Conservation (phyloP, 1,140 invertebrate species). For the Pissodes strobi region DNA sequence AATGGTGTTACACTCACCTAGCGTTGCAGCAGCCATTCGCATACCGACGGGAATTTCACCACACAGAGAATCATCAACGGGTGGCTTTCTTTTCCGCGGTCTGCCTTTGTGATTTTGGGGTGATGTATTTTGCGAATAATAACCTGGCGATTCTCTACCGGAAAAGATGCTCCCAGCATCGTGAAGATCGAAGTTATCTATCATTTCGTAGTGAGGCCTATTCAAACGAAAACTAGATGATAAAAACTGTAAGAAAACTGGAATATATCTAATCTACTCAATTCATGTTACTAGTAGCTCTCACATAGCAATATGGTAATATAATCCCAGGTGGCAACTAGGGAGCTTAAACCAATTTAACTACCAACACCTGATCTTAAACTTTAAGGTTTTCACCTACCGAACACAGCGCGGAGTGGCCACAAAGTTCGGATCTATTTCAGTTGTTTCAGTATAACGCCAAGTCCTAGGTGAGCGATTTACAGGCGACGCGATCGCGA, state of each 20-base stretch:
- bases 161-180: conserved; percentile 56
- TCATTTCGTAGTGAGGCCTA: conserved; percentile 69
- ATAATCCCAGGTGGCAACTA: too few species aligned
- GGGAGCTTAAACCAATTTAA: too few species aligned
- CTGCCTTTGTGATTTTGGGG: conserved; percentile 75
- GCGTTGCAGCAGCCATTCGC: conserved; percentile 69
- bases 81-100: conserved; percentile 76
- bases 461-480: too few species aligned
- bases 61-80: conserved; percentile 52
- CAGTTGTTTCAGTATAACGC: too few species aligned
- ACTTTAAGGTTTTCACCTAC: too few species aligned
- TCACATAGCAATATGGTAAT: too few species aligned
- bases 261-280: not conserved
- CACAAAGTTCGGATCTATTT: too few species aligned
- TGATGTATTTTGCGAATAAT: conserved; percentile 62
- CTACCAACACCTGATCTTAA: too few species aligned
- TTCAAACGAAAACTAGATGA: conserved; percentile 51
- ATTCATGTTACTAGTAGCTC: too few species aligned
- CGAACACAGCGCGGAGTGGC: too few species aligned
- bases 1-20: conserved; percentile 64
- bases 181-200: conserved; percentile 57
- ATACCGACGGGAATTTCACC: conserved; percentile 70
- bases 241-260: not conserved
- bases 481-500: too few species aligned
- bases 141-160: conserved; percentile 64